Conservation (phyloP, 2,888 invertebrate genomes). For the Lepidochitona cinerea region DNA sequence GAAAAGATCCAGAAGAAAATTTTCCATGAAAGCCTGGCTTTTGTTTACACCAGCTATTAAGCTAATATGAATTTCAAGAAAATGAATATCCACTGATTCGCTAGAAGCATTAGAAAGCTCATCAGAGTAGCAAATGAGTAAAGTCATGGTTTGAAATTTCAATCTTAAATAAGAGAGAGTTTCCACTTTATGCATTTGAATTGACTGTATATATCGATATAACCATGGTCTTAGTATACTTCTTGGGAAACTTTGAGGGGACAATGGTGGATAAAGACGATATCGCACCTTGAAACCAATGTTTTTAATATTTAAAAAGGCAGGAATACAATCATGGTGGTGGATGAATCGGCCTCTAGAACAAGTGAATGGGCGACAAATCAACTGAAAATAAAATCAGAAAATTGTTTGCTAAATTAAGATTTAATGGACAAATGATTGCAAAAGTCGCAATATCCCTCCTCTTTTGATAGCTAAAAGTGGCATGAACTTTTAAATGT, state of each 20-base stretch:
- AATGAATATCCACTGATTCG: background rate
- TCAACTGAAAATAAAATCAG: too few species aligned
- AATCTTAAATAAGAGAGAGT: background rate
- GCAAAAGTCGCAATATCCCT: too few species aligned
- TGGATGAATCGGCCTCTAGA: background rate
- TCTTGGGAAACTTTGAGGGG: background rate
- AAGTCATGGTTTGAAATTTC: background rate
- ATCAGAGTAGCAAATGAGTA: background rate
- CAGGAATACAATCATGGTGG: background rate
- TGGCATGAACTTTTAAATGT: too few species aligned
- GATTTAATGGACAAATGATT: too few species aligned
- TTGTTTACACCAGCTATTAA: background rate
- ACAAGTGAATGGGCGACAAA: background rate
- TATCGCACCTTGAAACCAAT: background rate
- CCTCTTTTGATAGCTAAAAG: too few species aligned
- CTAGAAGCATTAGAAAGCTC: background rate
- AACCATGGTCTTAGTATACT: background rate
- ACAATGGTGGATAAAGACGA: background rate
- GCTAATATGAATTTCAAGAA: background rate
- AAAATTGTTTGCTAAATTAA: too few species aligned
- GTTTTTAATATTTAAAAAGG: background rate
- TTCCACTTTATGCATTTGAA: too few species aligned
- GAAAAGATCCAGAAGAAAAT: background rate
- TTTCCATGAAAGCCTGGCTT: background rate
- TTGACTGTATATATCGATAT: background rate